Evolutionary conservation across 1,140 invertebrate species (phyloP).

Genomic region (Neodiprion lecontei): DNA sequence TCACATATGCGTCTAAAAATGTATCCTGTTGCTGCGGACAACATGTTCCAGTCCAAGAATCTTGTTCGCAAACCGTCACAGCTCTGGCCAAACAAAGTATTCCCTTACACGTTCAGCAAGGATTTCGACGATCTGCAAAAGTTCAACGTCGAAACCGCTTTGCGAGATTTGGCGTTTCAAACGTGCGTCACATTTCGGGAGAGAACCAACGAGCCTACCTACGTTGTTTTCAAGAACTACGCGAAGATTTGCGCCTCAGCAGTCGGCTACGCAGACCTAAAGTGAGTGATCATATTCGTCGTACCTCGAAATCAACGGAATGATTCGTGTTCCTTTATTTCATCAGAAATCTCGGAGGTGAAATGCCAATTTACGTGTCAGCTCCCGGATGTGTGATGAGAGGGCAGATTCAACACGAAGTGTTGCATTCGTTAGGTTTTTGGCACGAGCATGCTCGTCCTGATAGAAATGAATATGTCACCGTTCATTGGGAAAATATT

Average conservation of each 20-base stretch:
- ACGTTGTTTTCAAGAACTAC: not conserved
- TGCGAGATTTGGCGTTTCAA: not conserved
- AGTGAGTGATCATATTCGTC: not conserved
- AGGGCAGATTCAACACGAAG: slow-evolving; percentile 63
- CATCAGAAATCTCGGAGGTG: not conserved
- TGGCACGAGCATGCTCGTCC: slow-evolving; percentile 60
- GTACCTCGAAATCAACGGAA: not conserved
- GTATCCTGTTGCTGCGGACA: too few species aligned
- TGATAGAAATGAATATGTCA: slow-evolving; percentile 58
- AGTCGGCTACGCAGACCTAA: not conserved
- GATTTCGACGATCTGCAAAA: not conserved
- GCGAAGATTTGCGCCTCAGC: not conserved
- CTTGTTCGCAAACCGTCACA: not conserved
- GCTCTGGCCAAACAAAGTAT: not conserved
- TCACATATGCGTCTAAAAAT: too few species aligned
- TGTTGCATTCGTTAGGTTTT: slow-evolving; percentile 63
- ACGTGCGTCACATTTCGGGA: not conserved
- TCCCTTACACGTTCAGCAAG: not conserved
- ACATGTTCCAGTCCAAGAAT: not conserved
- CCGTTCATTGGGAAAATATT: slow-evolving; percentile 59
- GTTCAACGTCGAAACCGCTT: not conserved
- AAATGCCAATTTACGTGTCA: not conserved
- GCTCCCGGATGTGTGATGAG: slow-evolving; percentile 33
- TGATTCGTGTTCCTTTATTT: not conserved
- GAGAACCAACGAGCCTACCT: not conserved